phyloP scores from a whole-genome alignment of 2,113 vertebrate species.

The Notarius quadriscutis region DNA sequence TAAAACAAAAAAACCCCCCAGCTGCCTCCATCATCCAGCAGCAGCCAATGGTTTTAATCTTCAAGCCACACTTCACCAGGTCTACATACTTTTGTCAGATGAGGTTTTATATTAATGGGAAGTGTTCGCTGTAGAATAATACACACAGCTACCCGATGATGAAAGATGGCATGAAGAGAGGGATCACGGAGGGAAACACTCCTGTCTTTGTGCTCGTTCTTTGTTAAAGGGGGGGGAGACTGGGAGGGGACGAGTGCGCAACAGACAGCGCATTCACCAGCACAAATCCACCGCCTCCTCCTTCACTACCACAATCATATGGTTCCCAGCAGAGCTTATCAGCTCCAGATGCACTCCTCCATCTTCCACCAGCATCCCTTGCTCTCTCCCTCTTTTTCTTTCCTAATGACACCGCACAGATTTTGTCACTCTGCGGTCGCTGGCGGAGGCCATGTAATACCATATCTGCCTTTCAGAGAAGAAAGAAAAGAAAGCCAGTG shows the following conservation, averaged over 20 bases:
- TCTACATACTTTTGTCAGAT: conserved; percentile 67
- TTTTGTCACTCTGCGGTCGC: conserved; percentile 93
- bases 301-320: conserved; percentile 76
- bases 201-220: conserved; percentile 55
- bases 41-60: conserved; percentile 36
- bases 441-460: conserved; percentile 81
- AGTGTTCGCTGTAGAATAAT: conserved; percentile 68
- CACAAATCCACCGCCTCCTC: conserved; percentile 56
- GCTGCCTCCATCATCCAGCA: conserved; percentile 10
- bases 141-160: conserved; percentile 65
- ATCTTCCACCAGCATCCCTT: conserved; percentile 81
- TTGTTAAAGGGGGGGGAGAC: conserved; percentile 48
- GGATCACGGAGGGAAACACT: conserved; percentile 63
- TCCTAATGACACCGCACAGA: conserved; percentile 81
- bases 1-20: not conserved
- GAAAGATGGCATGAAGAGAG: conserved; percentile 69
- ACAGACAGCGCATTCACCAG: conserved; percentile 67
- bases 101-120: conserved; percentile 68
- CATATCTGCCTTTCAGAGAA: conserved; percentile 83
- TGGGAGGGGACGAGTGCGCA: conserved; percentile 54
- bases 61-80: conserved; percentile 40
- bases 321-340: conserved; percentile 86
- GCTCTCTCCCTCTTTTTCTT: conserved; percentile 63
- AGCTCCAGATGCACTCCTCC: conserved; percentile 84
- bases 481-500: conserved; percentile 61